phyloP scores from a whole-genome alignment of 35 echinoderm and acorn worm species.

The Acanthaster planci region DNA sequence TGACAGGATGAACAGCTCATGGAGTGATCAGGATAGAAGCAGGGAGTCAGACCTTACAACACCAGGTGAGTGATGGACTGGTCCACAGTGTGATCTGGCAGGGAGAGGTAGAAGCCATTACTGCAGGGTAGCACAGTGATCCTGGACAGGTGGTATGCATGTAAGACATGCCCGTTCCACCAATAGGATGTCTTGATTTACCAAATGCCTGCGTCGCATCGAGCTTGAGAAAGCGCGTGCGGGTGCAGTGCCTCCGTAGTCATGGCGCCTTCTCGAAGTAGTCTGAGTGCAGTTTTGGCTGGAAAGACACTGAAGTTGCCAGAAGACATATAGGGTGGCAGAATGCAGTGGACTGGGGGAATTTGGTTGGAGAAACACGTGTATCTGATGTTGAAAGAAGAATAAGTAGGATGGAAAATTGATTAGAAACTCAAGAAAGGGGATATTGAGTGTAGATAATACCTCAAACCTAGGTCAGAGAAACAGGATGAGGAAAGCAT shows the following conservation, averaged over 20 bases:
- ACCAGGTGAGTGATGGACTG: neutral
- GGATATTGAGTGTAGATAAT: too few relatives aligned
- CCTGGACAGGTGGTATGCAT: too few relatives aligned
- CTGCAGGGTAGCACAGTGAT: neutral
- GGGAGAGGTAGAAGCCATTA: neutral
- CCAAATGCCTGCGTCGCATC: neutral
- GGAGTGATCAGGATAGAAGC: neutral
- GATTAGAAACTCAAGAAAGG: too few relatives aligned
- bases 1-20: slow-evolving; percentile 5
- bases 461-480: too few relatives aligned
- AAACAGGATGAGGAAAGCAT: too few relatives aligned
- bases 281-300: neutral
- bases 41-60: neutral
- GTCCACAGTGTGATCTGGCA: neutral
- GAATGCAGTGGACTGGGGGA: too few relatives aligned
- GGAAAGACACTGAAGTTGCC: neutral
- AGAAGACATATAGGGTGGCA: too few relatives aligned
- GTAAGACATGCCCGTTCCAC: too few relatives aligned
- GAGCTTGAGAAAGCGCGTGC: neutral
- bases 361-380: too few relatives aligned
- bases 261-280: neutral
- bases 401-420: too few relatives aligned
- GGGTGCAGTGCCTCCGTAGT: neutral
- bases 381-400: too few relatives aligned
- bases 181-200: too few relatives aligned